A percentile compares a stretch with the other conserved stretches of the same genome.
Conservation (phyloP, 2,113 vertebrate genomes). For the Pterocles burchelli region DNA sequence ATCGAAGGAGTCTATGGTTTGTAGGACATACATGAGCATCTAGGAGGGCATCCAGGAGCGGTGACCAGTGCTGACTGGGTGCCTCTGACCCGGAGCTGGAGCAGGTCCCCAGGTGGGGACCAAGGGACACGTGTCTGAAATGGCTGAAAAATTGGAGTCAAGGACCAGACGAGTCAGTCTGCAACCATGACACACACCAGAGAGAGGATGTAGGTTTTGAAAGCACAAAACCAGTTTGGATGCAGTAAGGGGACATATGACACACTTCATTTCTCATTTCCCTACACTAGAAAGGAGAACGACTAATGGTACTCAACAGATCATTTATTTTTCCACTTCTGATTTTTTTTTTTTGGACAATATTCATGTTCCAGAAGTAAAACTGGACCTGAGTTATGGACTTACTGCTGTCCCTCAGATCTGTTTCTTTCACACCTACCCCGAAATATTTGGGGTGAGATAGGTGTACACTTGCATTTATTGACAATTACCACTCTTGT, state of each 20-base stretch:
- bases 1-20: not conserved
- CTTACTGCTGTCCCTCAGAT: conserved; percentile 34
- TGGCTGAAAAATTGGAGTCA: not conserved
- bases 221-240: conserved; percentile 53
- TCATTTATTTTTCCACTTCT: not conserved
- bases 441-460: not conserved
- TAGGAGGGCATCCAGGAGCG: not conserved
- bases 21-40: not conserved
- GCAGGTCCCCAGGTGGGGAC: not conserved
- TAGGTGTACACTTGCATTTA: not conserved
- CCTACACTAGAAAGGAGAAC: not conserved
- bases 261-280: conserved; percentile 16
- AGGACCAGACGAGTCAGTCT: fast-evolving
- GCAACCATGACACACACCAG: not conserved
- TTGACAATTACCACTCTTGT: not conserved
- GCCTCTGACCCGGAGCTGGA: not conserved
- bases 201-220: conserved; percentile 28
- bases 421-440: not conserved
- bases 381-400: not conserved
- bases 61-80: not conserved
- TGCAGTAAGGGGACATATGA: conserved; percentile 1
- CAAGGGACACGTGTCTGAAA: not conserved
- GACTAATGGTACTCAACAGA: not conserved
- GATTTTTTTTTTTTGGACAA: not conserved
- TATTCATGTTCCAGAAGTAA: not conserved